Conservation (phyloP, 1,140 invertebrate genomes). For the Tetragonula clypearis region DNA sequence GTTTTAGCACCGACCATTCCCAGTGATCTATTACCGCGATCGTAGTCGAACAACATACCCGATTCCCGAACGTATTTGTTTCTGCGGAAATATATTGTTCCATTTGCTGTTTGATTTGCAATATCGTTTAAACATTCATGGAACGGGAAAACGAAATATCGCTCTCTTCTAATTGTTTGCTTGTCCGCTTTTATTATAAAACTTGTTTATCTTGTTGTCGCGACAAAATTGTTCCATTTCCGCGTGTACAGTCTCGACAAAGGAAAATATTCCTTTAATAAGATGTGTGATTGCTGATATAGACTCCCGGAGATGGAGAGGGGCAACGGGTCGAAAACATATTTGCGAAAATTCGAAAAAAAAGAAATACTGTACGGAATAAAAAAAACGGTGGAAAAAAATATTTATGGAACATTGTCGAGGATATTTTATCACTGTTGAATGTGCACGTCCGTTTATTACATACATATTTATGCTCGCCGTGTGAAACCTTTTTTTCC, state of each 20-base stretch:
- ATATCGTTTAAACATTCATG: background rate
- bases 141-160: background rate
- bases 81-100: background rate
- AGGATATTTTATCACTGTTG: conserved; percentile 21
- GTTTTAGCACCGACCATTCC: background rate
- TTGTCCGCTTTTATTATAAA: background rate
- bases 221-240: background rate
- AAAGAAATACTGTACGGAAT: background rate
- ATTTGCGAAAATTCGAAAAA: background rate
- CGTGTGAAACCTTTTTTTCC: conserved; percentile 18
- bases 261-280: background rate
- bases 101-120: background rate
- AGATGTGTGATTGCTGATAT: background rate
- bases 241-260: background rate
- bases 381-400: conserved; percentile 26
- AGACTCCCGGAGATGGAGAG: background rate
- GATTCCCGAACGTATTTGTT: background rate
- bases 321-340: background rate
- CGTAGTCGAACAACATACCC: no score
- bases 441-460: conserved; percentile 18
- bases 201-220: background rate
- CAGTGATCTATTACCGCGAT: background rate
- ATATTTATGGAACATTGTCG: background rate
- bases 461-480: conserved; percentile 35
- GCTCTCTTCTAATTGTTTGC: background rate